phyloP scores from a whole-genome alignment of 2,888 invertebrate genomes.

The Polyploca ridens region DNA sequence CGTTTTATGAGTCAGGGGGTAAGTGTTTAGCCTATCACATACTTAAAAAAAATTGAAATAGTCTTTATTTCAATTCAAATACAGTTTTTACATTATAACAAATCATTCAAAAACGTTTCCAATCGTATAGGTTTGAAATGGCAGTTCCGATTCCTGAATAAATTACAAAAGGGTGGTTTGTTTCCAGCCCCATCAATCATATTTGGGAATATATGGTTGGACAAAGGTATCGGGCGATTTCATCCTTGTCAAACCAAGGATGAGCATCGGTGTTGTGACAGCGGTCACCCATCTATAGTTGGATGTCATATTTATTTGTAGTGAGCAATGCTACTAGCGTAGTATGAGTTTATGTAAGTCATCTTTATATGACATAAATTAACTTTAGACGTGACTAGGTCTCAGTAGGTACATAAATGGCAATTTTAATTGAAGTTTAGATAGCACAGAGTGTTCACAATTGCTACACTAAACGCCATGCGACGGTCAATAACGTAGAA shows the following conservation, averaged over 20 bases:
- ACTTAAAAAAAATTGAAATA: too few relatives aligned
- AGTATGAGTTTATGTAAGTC: too few relatives aligned
- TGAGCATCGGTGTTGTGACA: constrained; percentile 40
- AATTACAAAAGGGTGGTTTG: constrained; percentile 11
- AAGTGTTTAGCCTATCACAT: too few relatives aligned
- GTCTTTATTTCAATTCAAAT: too few relatives aligned
- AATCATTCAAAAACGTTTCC: constrained; percentile 1
- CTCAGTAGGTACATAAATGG: too few relatives aligned
- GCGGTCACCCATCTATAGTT: constrained; percentile 33
- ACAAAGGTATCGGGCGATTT: constrained; percentile 46
- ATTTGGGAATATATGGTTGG: constrained; percentile 28
- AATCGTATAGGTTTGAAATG: not conserved
- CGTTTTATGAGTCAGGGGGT: too few relatives aligned
- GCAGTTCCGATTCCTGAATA: constrained; percentile 1
- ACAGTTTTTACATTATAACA: too few relatives aligned
- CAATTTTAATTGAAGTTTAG: too few relatives aligned
- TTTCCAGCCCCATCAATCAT: constrained; percentile 53
- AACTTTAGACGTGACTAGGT: too few relatives aligned
- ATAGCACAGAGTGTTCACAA: too few relatives aligned
- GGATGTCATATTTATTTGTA: not conserved
- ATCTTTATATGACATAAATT: too few relatives aligned
- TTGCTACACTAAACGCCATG: too few relatives aligned
- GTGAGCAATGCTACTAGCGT: not conserved
- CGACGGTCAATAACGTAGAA: not conserved
- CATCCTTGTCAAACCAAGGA: constrained; percentile 40